Percentiles rank a stretch among this genome's conserved stretches.
phyloP scores from a whole-genome alignment of 2,113 vertebrate genomes.

The Dermatemys mawii region DNA sequence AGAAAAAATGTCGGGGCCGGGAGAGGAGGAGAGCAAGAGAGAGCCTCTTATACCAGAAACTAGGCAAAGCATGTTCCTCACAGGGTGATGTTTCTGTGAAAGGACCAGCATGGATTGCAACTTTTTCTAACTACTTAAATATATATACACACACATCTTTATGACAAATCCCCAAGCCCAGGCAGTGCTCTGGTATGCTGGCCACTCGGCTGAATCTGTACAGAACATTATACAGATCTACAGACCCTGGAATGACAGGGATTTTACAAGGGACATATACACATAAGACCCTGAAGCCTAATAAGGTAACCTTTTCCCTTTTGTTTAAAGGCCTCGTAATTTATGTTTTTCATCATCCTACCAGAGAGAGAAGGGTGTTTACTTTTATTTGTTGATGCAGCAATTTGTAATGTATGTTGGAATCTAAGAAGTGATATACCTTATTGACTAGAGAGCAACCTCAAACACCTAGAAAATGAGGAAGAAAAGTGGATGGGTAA shows the following conservation, averaged over 20 bases:
- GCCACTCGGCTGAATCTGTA: constrained; percentile 53
- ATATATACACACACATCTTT: neutral
- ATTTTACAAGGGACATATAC: constrained; percentile 74
- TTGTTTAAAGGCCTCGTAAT: constrained; percentile 78
- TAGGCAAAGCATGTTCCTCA: neutral
- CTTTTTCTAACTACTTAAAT: neutral
- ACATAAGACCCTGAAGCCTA: constrained; percentile 72
- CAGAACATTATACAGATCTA: constrained; percentile 71
- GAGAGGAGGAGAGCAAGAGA: neutral
- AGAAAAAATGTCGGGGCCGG: neutral
- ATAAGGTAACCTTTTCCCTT: constrained; percentile 76
- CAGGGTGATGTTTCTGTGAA: neutral
- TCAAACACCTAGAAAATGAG: neutral
- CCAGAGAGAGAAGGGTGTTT: constrained; percentile 58
- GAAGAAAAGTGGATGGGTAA: neutral
- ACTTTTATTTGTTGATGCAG: constrained; percentile 75
- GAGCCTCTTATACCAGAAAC: neutral
- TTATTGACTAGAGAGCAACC: neutral
- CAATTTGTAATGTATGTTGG: constrained; percentile 62
- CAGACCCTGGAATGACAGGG: constrained; percentile 68
- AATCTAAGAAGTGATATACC: neutral
- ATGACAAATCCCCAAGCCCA: constrained; percentile 37
- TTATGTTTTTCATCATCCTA: constrained; percentile 75
- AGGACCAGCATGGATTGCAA: neutral
- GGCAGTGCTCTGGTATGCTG: constrained; percentile 20